Conservation (phyloP, 2,888 invertebrate genomes). For the Pantelozetes paolii region DNA sequence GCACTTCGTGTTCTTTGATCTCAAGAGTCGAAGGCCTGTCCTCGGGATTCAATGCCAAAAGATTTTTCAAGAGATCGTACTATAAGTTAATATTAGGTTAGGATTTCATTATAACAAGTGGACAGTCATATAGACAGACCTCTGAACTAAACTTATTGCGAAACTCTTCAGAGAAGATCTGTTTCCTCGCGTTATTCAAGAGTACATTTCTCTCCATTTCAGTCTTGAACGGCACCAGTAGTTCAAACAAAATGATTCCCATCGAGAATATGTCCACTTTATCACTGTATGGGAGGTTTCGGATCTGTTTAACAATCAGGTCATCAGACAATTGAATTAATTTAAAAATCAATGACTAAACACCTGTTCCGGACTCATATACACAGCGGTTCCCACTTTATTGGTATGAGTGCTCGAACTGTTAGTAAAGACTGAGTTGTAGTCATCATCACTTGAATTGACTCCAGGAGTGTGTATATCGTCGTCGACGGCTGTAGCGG, state of each 20-base stretch:
- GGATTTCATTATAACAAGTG: too few species aligned
- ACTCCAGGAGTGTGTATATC: conserved; percentile 45
- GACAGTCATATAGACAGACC: too few species aligned
- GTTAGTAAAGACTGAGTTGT: conserved; percentile 21
- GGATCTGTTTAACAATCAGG: conserved; percentile 48
- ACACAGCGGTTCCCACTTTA: conserved; percentile 79
- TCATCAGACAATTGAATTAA: too few species aligned
- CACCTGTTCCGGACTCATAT: conserved; percentile 96
- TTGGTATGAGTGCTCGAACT: conserved; percentile 55
- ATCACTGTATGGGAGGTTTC: conserved; percentile 52
- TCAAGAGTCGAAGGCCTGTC: conserved; percentile 60
- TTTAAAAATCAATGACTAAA: conserved; percentile 15
- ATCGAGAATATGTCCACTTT: conserved; percentile 81
- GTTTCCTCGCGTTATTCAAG: conserved; percentile 61
- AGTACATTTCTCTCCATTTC: conserved; percentile 78
- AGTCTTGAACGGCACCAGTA: conserved; percentile 81
- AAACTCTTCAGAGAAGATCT: conserved; percentile 68
- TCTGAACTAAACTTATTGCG: conserved; percentile 63
- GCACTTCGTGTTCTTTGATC: conserved; percentile 33
- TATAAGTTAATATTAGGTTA: too few species aligned
- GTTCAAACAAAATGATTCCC: conserved; percentile 87
- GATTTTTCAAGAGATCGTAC: conserved; percentile 67
- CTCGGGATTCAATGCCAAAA: conserved; percentile 70
- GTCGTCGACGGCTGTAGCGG: conserved; percentile 63
- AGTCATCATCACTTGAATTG: conserved; percentile 40